Base-by-base conservation (phyloP, 2,797 vertebrate species). In the Falco naumanni region DNA sequence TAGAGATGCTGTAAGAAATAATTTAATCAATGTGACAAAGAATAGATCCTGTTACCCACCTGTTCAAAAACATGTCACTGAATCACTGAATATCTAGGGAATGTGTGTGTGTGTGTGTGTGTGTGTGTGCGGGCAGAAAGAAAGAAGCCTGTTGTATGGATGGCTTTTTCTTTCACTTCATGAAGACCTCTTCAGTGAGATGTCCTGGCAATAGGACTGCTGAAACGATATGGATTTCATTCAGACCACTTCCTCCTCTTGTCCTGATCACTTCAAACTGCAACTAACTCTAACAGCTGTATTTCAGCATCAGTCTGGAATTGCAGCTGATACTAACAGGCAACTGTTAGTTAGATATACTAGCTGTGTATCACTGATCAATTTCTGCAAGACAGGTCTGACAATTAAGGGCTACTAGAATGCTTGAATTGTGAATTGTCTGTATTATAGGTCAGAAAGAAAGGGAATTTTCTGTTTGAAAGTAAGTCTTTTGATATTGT, bases 401-500 rank as follows among this genome's bases (percentile, higher is more conserved):
- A 77, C 47, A 87, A 59, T 54, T 69, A 74, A 76, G 34, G 78
- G 16, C 70, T 82, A 48, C 74, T 74, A 76, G 4, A 19, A 66
- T 59, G 34, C 15, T 77, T 84, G 81, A 68, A 48, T 93, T 89
- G 57, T 87, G 20, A 10, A 82, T 15, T 65, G 2, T 71, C 33
- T 79, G 10, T 34, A 51, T 41, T 63, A 28, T 47, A 66, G 34
- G 18, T 34, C n/a, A 82, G 37, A 87, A 70, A 66, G 31, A 70
- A 71, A 57, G n/a, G 8, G 34, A 72, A 72, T 93, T 94, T 93
- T 87, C 91, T 16, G 1, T 84, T 86, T 94, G 70, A 93, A 90
- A 94, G 16, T 25, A 92, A 24, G 25, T 17, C 3, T 64, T 63
- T 84, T 68, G 28, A 48, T 71, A 88, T 74, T 69, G 7, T 65